Evolutionary conservation across 2,888 invertebrate genomes (phyloP).

Genomic region (Encarsia formosa): DNA sequence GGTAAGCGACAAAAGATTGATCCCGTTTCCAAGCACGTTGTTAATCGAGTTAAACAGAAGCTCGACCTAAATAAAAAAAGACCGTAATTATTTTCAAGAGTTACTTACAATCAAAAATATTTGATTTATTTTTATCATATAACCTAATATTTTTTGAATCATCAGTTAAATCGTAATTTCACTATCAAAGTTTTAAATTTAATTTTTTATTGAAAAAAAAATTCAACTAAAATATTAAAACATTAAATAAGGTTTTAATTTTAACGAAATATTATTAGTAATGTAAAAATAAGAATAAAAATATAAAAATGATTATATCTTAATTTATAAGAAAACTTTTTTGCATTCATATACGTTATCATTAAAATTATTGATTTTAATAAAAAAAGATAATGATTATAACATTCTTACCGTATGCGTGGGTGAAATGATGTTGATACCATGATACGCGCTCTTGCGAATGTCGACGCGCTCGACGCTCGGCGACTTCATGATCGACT

Average conservation of each 20-base stretch:
- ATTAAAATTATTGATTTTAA: conserved; percentile 3
- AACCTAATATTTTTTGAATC: no score
- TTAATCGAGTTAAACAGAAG: conserved; percentile 71
- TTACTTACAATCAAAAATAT: no score
- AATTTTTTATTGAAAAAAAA: no score
- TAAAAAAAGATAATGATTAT: conserved; percentile 19
- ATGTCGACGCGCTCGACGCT: conserved; percentile 77
- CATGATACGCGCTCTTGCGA: conserved; percentile 81
- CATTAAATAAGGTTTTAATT: no score
- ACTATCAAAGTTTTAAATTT: no score
- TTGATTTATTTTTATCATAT: no score
- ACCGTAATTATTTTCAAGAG: no score
- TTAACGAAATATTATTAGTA: background rate
- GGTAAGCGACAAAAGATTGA: conserved; percentile 84
- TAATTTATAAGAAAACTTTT: background rate
- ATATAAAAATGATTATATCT: background rate
- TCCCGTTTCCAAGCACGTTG: conserved; percentile 83
- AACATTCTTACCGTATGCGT: conserved; percentile 59
- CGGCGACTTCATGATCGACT: conserved; percentile 85
- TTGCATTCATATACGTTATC: background rate
- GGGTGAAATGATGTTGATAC: conserved; percentile 87
- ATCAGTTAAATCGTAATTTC: no score
- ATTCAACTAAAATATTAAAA: no score
- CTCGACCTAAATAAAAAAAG: conserved; percentile 53
- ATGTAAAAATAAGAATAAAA: background rate